A percentile compares a stretch with the other conserved stretches of the same genome.
These are phyloP conservation scores for Sander lucioperca DNA, from an alignment of 2,113 vertebrate genomes.

Conservation along the genomic window DNA sequence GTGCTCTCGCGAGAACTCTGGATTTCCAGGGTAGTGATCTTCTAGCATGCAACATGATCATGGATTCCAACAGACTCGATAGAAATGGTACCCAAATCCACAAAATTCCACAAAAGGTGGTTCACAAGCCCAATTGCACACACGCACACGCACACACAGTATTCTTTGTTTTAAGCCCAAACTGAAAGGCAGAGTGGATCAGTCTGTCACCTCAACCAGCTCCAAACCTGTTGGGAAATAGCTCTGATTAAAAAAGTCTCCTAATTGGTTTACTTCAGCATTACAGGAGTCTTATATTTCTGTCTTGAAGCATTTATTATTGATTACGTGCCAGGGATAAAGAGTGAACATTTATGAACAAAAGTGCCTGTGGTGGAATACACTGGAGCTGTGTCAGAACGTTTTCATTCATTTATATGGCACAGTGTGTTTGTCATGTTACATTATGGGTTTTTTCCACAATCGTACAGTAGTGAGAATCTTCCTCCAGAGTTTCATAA, in stretches of 20 bases:
- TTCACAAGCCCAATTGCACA: too few relatives aligned
- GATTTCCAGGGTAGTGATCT: too few relatives aligned
- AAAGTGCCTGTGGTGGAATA: not conserved
- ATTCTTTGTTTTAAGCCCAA: not conserved
- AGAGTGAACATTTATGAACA: not conserved
- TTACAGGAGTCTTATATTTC: not conserved
- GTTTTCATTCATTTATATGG: not conserved
- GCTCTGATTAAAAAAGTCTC: not conserved
- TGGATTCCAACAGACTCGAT: too few relatives aligned
- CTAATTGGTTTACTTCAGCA: not conserved
- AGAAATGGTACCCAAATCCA: not conserved
- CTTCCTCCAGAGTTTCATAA: conserved; percentile 29
- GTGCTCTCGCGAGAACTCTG: too few relatives aligned
- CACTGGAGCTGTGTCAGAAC: not conserved
- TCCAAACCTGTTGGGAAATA: conserved; percentile 6
- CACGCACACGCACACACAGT: not conserved
- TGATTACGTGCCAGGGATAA: not conserved
- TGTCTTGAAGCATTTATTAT: not conserved
- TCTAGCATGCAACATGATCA: too few relatives aligned
- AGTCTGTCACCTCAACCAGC: conserved; percentile 2
- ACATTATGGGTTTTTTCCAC: not conserved
- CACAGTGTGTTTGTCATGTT: not conserved
- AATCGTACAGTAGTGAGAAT: not conserved
- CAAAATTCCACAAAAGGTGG: not conserved
- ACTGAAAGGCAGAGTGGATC: not conserved